Base-by-base conservation (phyloP, 2,113 vertebrate genomes). In the Cheilinus undulatus region DNA sequence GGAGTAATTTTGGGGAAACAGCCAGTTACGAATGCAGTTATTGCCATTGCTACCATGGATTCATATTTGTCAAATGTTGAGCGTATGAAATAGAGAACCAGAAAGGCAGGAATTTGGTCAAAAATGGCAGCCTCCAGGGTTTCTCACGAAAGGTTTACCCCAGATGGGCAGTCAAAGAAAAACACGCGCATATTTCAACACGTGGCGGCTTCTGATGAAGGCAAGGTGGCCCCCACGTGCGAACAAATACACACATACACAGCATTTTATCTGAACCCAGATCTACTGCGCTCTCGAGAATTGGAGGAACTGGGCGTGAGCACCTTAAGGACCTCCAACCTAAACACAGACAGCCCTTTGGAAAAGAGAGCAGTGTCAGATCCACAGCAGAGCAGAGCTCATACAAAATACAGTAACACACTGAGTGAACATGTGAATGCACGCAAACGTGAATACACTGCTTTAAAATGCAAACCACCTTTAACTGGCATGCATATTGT, bases 301-400 rank as follows among this genome's bases (percentile, higher is more conserved):
- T 64, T 43, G 13, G 40, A 69, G 69, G 80, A 86, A 89, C 63
- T 81, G 84, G 80, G 86, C 68, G 65, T 80, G 54, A 81, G 67
- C 72, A 73, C 80, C 80, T 60, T 48, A 42, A 81, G 73, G 73
- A 87, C 85, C 69, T 82, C 78, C 72, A 88, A 91, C 70, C 76
- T 82, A 90, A 91, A 91, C 88, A 89, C 76, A 70, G 85, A 81
- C 84, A 82, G 84, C 87, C 48, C 15, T 77, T 84, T 84, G 74
- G 80, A 85, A 78, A 78, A 20, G 53, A 54, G 57, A 80, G 69
- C 76, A 53, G 1, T 14, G n/a, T 22, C 48, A 74, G 56, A 79
- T 17, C 4, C 15, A 3, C 14, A 19, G 40, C 32, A 34, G 32
- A 7, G 13, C 46, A 46, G 42, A 50, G 69, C 73, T 85, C 80